phyloP scores from a whole-genome alignment of 53 echinoderm and acorn worm species.

The Apostichopus leukothele region DNA sequence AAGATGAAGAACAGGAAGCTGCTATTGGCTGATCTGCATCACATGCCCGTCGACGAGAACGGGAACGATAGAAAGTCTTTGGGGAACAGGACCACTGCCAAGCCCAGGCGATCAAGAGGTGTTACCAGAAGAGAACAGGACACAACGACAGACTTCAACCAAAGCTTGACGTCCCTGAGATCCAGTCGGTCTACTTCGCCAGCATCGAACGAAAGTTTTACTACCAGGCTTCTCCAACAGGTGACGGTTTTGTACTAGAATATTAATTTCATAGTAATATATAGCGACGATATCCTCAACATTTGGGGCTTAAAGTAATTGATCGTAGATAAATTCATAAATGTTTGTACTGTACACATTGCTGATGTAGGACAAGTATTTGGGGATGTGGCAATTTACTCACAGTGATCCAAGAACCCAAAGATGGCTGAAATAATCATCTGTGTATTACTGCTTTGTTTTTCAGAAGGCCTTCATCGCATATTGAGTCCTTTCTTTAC shows the following conservation, averaged over 20 bases:
- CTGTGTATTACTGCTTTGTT: too few species aligned
- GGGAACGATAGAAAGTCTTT: slow-evolving; percentile 8
- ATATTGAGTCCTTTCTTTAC: too few species aligned
- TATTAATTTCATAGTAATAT: too few species aligned
- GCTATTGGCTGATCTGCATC: slow-evolving; percentile 21
- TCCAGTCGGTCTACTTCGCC: slow-evolving; percentile 24
- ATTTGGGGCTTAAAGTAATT: too few species aligned
- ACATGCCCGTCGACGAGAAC: slow-evolving; percentile 34
- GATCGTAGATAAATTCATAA: too few species aligned
- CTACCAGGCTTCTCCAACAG: slow-evolving; percentile 12
- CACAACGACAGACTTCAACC: not conserved
- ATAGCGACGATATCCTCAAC: too few species aligned
- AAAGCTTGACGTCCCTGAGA: not conserved
- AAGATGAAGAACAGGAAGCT: slow-evolving; percentile 15
- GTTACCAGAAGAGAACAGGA: not conserved
- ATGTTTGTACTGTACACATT: too few species aligned
- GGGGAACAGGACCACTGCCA: not conserved
- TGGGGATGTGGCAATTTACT: too few species aligned
- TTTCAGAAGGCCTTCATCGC: too few species aligned
- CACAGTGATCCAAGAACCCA: too few species aligned
- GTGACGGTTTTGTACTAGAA: not conserved
- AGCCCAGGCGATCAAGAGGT: slow-evolving; percentile 4
- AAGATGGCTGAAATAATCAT: too few species aligned
- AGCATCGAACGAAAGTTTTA: slow-evolving; percentile 7
- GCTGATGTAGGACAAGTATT: too few species aligned